Conservation (phyloP, 1,140 invertebrate genomes). For the Ylistrum balloti region DNA sequence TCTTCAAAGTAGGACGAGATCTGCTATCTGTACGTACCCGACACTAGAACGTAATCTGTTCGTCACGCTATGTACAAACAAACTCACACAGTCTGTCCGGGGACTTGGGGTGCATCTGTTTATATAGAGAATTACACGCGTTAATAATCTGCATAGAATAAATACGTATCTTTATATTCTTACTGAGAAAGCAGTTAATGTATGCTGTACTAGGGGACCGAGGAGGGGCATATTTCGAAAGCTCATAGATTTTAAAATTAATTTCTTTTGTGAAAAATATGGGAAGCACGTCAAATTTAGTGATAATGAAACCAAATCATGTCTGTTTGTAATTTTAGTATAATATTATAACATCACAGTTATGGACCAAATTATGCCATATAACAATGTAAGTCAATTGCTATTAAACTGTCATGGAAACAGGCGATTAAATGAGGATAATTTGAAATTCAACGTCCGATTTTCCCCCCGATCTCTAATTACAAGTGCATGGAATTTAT, state of each 20-base stretch:
- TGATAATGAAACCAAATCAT: no score
- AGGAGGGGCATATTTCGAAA: no score
- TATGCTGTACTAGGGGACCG: slow-evolving; percentile 7
- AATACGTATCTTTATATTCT: neutral
- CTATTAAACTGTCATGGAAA: no score
- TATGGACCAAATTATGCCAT: no score
- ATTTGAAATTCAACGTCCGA: no score
- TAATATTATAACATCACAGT: no score
- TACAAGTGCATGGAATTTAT: no score
- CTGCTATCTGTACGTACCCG: neutral
- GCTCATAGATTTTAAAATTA: no score
- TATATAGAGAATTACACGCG: neutral
- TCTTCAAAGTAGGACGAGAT: neutral
- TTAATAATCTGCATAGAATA: neutral
- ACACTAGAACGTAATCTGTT: neutral
- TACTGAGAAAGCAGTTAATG: neutral
- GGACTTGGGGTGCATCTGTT: neutral
- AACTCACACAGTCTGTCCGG: neutral
- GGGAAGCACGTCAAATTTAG: neutral
- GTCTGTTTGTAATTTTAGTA: no score
- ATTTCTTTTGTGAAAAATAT: neutral
- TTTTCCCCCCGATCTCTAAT: no score
- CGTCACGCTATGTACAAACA: neutral
- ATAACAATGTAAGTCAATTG: no score
- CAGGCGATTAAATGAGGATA: no score